Evolutionary conservation across 2,888 invertebrate species (phyloP).

Genomic region (Volucella bombylans): DNA sequence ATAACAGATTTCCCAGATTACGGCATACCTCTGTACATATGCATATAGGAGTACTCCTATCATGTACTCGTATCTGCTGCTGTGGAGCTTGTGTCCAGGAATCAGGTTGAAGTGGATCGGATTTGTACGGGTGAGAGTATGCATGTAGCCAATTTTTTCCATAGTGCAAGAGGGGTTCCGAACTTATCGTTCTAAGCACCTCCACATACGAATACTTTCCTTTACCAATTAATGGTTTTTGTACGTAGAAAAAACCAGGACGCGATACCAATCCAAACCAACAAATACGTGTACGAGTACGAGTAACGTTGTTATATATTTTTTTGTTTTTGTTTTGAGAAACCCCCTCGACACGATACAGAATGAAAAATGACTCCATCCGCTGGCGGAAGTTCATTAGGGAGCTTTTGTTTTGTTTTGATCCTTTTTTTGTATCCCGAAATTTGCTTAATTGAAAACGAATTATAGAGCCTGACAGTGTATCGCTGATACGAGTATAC

Average conservation of each 20-base stretch:
- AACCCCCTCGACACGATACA: conserved; percentile 14
- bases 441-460: conserved; percentile 64
- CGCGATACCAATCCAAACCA: conserved; percentile 34
- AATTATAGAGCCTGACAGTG: conserved; percentile 58
- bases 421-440: conserved; percentile 25
- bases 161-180: neutral
- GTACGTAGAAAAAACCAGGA: neutral
- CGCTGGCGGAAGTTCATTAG: conserved; percentile 59
- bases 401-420: conserved; percentile 14
- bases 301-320: neutral
- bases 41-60: too few relatives aligned
- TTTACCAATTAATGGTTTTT: conserved; percentile 8
- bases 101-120: neutral
- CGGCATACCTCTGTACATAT: neutral
- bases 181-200: neutral
- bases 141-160: conserved; percentile 12
- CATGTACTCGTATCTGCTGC: too few relatives aligned
- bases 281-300: neutral
- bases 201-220: neutral
- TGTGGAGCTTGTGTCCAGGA: conserved; percentile 31
- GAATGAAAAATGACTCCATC: conserved; percentile 60
- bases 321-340: neutral
- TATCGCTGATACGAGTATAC: neutral
- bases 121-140: conserved; percentile 26
- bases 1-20: conserved; percentile 65